Evolutionary conservation across 2,888 invertebrate species (phyloP), one percentile per base, ranked within the genome.

Genomic region (Perdita meconis): DNA sequence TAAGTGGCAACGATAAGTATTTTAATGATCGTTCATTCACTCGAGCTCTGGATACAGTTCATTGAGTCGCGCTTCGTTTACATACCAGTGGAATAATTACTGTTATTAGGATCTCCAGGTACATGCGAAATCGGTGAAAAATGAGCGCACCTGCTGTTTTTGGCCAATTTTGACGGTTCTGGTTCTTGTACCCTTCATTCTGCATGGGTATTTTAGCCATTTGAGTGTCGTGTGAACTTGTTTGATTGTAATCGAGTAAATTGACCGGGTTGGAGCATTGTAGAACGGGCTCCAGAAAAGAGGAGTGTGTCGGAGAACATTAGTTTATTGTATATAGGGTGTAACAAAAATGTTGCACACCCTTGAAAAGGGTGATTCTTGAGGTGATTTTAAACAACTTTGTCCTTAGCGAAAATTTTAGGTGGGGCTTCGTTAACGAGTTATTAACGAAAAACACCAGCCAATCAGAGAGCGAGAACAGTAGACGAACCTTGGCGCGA

Each of bases 1-100:
- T 22, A 44, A 70, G 44, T 10, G 38, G 47, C 13, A 40, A n/a
- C 61, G 71, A 73, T 73, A 73, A 70, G 60, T n/a, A n/a, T 50
- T 61, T 70, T 73, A 73, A 73, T 40, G 34, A 42, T n/a, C 30
- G 47, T 22, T 55, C 53, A 19, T 51, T 50, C 53, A 10, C 10
- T 40, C n/a, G 40, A 8, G 12, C 30, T 12, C 12, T 36, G 16
- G 2, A 13, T 12, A 70, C 24, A 34, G 47, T 40, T 40, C 22
- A 40, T 47, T 70, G 47, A 61, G 13, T 24, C 72, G 44, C 53
- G 44, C 51, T 51, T 72, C 72, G 44, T 71, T 64, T 74, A 57
- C 51, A 38, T 64, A 57, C 74, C 51, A 47, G 42, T 3, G 42
- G 12, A 38, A n/a, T 71, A 74, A 71, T 71, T 72, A 71, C 51